Evolutionary conservation across 2,113 vertebrate genomes (phyloP), one percentile per base, ranked within the genome.

Genomic region (Mormyrus lacerda): DNA sequence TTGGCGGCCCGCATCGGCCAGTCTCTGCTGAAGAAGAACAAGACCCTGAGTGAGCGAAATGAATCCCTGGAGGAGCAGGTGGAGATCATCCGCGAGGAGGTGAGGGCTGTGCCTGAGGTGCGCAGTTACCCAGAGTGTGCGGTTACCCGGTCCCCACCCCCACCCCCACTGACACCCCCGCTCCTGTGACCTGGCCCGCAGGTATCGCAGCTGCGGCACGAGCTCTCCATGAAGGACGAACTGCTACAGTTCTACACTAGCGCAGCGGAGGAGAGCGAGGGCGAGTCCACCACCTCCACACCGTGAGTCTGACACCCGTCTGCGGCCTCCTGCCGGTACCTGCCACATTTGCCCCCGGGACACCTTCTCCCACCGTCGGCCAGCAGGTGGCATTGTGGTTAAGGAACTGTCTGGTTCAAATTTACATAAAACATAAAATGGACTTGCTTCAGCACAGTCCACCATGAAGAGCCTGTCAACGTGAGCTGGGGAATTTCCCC

Each of bases 191-290:
- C n/a, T 47, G 39, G 61, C 0, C n/a, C 85, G 55, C 90, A 99
- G 98, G 98, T 98, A 13, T 99, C 98, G 90, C 98, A 99, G 94
- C 90, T 99, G 91, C 97, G 98, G 50, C 98, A 99, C 89, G 98
- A 99, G 90, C 94, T 99, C 48, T 98, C 97, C 88, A 98, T 99
- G 98, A 99, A 99, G 91, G 98, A 99, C 94, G 98, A 99, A 61
- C 95, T 99, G 89, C 96, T 99, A 3, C 98, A 99, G 94, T 99
- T 99, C 93, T 99, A 99, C 65, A 98, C 97, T 90, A 98, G 94
- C 0, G 97, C 97, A 13, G 98, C 97, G 0, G 98, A 99, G 89
- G 98, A 99, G 90, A 99, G 98, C 0, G 98, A 99, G 85, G 97
- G 97, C 0, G 98, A 99, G 88, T 99, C 98, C 0, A 44, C 95